Evolutionary conservation across 2,797 vertebrate genomes (phyloP).

Genomic region (Hippoglossus hippoglossus): DNA sequence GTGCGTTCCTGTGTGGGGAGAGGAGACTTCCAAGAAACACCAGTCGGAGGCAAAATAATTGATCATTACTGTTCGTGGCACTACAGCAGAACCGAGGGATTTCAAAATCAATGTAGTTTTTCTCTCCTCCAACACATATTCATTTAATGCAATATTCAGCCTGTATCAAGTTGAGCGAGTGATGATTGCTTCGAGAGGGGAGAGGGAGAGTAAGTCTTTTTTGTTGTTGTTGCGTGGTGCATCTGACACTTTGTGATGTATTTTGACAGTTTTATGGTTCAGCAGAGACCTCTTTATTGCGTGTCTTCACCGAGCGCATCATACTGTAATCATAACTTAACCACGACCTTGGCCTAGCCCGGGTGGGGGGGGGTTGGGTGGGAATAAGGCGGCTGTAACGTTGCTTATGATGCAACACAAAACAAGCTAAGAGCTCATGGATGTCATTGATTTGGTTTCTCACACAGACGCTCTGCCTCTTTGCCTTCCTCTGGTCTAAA

Average conservation of each 20-base stretch:
- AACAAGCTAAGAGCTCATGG: conserved; percentile 29
- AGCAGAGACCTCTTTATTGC: conserved; percentile 70
- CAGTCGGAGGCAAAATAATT: conserved; percentile 65
- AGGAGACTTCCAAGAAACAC: conserved; percentile 36
- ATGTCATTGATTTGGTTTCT: conserved; percentile 26
- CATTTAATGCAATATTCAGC: conserved; percentile 64
- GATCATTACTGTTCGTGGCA: conserved; percentile 61
- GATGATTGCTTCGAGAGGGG: conserved; percentile 39
- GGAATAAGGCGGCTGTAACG: conserved; percentile 34
- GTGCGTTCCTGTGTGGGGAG: conserved; percentile 13
- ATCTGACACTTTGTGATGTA: conserved; percentile 71
- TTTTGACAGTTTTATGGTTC: conserved; percentile 79
- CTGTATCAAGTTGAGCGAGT: conserved; percentile 44
- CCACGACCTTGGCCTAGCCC: conserved; percentile 69
- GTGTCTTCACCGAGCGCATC: conserved; percentile 70
- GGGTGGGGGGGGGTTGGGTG: conserved; percentile 1
- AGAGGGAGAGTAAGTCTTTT: conserved; percentile 31
- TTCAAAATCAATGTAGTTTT: conserved; percentile 60
- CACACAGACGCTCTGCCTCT: conserved; percentile 13
- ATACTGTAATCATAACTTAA: conserved; percentile 75
- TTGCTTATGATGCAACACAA: conserved; percentile 53
- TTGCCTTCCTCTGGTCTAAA: conserved; percentile 22
- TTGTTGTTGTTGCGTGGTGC: conserved; percentile 31
- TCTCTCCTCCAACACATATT: conserved; percentile 50
- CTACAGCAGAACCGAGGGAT: conserved; percentile 42